Percentiles rank a stretch among this genome's conserved stretches.
Conservation (phyloP, 2,113 vertebrate species). For the Rynchops niger region DNA sequence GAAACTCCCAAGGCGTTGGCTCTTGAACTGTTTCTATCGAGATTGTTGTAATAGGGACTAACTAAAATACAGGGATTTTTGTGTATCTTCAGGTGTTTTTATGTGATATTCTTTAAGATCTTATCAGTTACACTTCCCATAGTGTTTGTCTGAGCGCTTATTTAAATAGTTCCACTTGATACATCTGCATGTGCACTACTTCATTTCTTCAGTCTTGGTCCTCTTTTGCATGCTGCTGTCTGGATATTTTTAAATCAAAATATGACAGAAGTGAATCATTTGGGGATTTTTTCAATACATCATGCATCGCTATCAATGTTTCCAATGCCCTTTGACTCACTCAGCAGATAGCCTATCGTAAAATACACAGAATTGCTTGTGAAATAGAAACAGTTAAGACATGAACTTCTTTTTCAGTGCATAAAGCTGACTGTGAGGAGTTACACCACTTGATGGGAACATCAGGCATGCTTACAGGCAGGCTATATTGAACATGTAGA, state of each 20-base stretch:
- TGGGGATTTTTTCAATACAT: slow-evolving; percentile 22
- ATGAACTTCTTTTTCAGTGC: background rate
- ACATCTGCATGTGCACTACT: background rate
- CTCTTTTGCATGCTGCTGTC: slow-evolving; percentile 14
- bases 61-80: background rate
- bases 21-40: background rate
- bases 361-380: background rate
- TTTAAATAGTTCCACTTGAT: background rate
- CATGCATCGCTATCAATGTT: background rate
- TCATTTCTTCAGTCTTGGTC: background rate
- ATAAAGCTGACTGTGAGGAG: background rate
- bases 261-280: slow-evolving; percentile 32
- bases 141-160: background rate
- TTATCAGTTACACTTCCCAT: background rate
- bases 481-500: background rate
- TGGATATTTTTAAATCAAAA: slow-evolving; percentile 36
- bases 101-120: background rate
- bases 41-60: background rate
- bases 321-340: slow-evolving; percentile 30
- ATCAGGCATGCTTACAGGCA: background rate
- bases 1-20: background rate
- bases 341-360: background rate
- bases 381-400: background rate
- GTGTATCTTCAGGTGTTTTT: background rate
- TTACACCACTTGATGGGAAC: background rate